phyloP scores from a whole-genome alignment of 37 sponge, comb jelly and placozoan species.

The Ianthella basta region DNA sequence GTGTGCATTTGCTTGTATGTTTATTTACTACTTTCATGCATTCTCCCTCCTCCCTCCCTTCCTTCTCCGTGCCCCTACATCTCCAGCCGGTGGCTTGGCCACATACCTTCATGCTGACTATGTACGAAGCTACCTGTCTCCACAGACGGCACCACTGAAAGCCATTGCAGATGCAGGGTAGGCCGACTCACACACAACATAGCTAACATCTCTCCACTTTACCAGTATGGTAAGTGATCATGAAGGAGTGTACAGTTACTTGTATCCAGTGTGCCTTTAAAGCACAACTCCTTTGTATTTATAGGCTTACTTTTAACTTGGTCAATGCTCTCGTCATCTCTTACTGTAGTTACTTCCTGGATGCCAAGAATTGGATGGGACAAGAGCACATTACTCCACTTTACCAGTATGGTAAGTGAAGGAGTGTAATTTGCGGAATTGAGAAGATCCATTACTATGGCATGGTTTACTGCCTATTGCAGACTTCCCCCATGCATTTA shows the following conservation, averaged over 20 bases:
- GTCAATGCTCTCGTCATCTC: no score
- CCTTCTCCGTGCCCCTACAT: background rate
- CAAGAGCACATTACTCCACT: constrained; percentile 11
- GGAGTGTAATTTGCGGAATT: no score
- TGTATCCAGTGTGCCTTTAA: no score
- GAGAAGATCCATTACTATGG: no score
- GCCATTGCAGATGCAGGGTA: constrained; percentile 89
- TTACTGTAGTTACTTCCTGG: constrained; percentile 22
- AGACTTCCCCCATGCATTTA: no score
- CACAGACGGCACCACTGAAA: constrained; percentile 27
- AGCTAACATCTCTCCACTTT: constrained; percentile 1
- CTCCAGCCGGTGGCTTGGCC: constrained; percentile 83
- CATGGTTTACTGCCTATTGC: no score
- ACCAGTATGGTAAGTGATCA: constrained; percentile 10
- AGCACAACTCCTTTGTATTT: no score
- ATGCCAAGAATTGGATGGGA: constrained; percentile 28
- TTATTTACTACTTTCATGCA: background rate
- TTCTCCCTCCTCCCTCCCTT: background rate
- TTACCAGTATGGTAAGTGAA: constrained; percentile 30
- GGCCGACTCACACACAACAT: background rate
- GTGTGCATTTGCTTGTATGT: background rate
- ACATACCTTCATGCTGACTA: constrained; percentile 78
- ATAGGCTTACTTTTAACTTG: no score
- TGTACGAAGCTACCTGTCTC: constrained; percentile 32
- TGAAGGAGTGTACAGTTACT: no score